Percentiles rank a stretch among this genome's conserved stretches.
phyloP scores from a whole-genome alignment of 2,888 invertebrate species.

The Synanthedon tipuliformis region DNA sequence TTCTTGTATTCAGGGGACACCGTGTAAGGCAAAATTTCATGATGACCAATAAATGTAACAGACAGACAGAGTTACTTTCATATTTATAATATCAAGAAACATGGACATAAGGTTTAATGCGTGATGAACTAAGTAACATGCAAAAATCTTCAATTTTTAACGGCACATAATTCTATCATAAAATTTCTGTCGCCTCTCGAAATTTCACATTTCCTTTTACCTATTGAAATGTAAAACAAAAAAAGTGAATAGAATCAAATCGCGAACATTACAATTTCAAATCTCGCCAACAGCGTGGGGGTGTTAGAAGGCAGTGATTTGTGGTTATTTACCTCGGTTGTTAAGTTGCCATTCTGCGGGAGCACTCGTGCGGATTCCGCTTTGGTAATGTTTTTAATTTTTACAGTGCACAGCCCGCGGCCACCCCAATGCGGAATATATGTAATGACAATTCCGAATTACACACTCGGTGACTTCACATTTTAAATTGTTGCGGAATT shows the following conservation, averaged over 20 bases:
- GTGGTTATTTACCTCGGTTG: slow-evolving; percentile 68
- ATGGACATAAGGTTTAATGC: too few relatives aligned
- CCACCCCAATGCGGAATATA: slow-evolving; percentile 2
- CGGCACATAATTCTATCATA: too few relatives aligned
- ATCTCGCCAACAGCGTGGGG: slow-evolving; percentile 41
- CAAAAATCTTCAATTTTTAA: too few relatives aligned
- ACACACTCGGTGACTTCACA: slow-evolving; percentile 16
- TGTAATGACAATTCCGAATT: slow-evolving; percentile 10
- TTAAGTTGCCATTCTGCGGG: slow-evolving; percentile 61
- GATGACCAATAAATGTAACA: too few relatives aligned
- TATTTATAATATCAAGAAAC: too few relatives aligned
- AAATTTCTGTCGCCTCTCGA: too few relatives aligned
- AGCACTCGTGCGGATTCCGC: slow-evolving; percentile 55
- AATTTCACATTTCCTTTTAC: too few relatives aligned
- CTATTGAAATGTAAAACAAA: too few relatives aligned
- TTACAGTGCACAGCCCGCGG: slow-evolving; percentile 40
- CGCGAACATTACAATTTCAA: slow-evolving; percentile 58
- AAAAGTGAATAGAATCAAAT: slow-evolving; percentile 16
- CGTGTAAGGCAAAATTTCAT: too few relatives aligned
- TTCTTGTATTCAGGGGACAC: too few relatives aligned
- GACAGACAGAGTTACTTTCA: too few relatives aligned
- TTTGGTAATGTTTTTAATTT: slow-evolving; percentile 61
- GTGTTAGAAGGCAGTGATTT: slow-evolving; percentile 66
- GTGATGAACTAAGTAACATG: too few relatives aligned
- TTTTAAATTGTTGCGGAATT: slow-evolving; percentile 6